phyloP scores from a whole-genome alignment of 2,797 vertebrate species.

The Helicolenus hilgendorfi region DNA sequence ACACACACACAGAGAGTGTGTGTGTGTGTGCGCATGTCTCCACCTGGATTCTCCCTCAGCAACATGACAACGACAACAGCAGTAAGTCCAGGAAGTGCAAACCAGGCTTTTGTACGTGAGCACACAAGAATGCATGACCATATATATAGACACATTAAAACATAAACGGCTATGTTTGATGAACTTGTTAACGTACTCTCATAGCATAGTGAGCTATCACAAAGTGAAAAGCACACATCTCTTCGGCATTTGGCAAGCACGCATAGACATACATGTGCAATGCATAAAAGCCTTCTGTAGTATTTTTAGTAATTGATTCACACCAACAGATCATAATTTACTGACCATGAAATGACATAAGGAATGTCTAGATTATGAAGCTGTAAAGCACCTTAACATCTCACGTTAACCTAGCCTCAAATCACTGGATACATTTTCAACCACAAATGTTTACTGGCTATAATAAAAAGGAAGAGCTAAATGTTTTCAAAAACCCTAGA shows the following conservation, averaged over 20 bases:
- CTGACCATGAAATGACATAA: not conserved
- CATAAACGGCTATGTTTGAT: not conserved
- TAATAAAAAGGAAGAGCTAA: slow-evolving; percentile 64
- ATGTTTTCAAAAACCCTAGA: slow-evolving; percentile 56
- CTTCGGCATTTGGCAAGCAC: not conserved
- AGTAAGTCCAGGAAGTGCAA: slow-evolving; percentile 77
- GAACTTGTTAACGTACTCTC: slow-evolving; percentile 18
- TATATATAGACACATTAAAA: not conserved
- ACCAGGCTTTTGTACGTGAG: slow-evolving; percentile 64
- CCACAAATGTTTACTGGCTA: slow-evolving; percentile 57
- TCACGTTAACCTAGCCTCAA: slow-evolving; percentile 13
- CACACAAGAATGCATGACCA: slow-evolving; percentile 61
- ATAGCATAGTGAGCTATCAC: not conserved
- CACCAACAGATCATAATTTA: not conserved
- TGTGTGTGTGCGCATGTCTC: slow-evolving; percentile 76
- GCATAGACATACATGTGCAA: not conserved
- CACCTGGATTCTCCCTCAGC: slow-evolving; percentile 87
- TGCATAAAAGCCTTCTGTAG: not conserved
- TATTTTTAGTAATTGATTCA: not conserved
- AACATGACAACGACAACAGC: slow-evolving; percentile 79
- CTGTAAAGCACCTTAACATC: not conserved
- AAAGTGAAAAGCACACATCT: slow-evolving; percentile 1
- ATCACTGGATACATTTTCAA: slow-evolving; percentile 48
- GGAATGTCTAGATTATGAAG: not conserved
- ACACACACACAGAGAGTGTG: slow-evolving; percentile 5